These are phyloP conservation scores for Parnassius apollo DNA, from an alignment of 2,888 invertebrate genomes.

Conservation along the genomic window DNA sequence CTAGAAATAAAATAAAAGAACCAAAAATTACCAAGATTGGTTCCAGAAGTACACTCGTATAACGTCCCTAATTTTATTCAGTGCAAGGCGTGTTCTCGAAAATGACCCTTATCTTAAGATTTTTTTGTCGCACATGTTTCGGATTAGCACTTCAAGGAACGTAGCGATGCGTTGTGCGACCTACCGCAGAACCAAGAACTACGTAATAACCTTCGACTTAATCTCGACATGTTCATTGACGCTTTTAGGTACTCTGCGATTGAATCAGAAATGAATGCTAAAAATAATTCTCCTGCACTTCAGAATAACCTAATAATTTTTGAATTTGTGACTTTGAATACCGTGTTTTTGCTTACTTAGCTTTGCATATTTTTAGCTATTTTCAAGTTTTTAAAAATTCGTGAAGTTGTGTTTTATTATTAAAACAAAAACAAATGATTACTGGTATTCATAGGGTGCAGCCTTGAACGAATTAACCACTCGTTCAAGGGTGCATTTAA, in stretches of 20 bases:
- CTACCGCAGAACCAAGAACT: slow-evolving; percentile 73
- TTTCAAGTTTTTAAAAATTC: too few relatives aligned
- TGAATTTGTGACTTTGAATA: too few relatives aligned
- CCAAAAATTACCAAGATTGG: slow-evolving; percentile 3
- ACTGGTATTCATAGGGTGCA: too few relatives aligned
- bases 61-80: slow-evolving; percentile 44
- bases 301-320: background rate
- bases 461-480: too few relatives aligned
- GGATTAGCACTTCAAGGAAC: slow-evolving; percentile 78
- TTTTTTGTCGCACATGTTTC: slow-evolving; percentile 76
- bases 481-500: too few relatives aligned
- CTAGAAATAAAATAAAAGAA: too few relatives aligned
- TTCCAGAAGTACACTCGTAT: slow-evolving; percentile 12
- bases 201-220: slow-evolving; percentile 61
- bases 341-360: too few relatives aligned
- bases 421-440: too few relatives aligned
- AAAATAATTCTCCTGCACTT: slow-evolving; percentile 15
- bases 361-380: too few relatives aligned
- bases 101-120: slow-evolving; percentile 73
- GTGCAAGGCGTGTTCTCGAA: slow-evolving; percentile 69
- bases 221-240: slow-evolving; percentile 68
- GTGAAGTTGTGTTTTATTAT: too few relatives aligned
- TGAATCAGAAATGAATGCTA: slow-evolving; percentile 46
- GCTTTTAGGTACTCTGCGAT: slow-evolving; percentile 56
- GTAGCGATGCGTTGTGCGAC: slow-evolving; percentile 53